Conservation (phyloP, 2,113 vertebrate species). For the Tautogolabrus adspersus region DNA sequence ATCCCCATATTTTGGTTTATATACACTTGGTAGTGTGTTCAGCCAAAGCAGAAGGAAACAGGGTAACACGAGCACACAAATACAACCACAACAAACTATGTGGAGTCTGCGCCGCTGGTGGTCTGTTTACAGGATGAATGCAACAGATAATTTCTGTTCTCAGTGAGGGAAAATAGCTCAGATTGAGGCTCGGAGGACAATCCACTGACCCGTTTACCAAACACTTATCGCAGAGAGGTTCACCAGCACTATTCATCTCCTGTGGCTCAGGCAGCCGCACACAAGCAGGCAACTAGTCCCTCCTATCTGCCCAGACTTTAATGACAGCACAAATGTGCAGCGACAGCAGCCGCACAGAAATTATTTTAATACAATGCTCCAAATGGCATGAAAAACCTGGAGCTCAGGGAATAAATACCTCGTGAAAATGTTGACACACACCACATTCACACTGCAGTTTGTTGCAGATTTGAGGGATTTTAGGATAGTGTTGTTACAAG, state of each 20-base stretch:
- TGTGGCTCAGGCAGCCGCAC: conserved; percentile 56
- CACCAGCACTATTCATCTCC: conserved; percentile 71
- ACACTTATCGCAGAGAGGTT: conserved; percentile 80
- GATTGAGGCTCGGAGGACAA: conserved; percentile 75
- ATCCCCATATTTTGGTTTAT: conserved; percentile 29
- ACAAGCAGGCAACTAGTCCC: conserved; percentile 53
- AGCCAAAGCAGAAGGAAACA: conserved; percentile 51
- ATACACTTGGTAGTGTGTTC: conserved; percentile 23
- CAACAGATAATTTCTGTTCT: conserved; percentile 76
- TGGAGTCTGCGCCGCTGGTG: conserved; percentile 56
- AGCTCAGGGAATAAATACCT: conserved; percentile 25
- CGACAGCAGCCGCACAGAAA: conserved; percentile 57
- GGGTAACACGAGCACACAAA: conserved; percentile 39
- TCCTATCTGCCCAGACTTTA: conserved; percentile 64
- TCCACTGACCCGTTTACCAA: conserved; percentile 78
- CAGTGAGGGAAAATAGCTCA: conserved; percentile 76
- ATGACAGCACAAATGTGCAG: conserved; percentile 62
- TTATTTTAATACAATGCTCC: conserved; percentile 55
- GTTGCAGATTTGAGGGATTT: conserved; percentile 30
- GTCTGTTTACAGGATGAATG: conserved; percentile 77
- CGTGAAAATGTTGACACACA: conserved; percentile 30
- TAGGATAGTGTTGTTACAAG: conserved; percentile 12
- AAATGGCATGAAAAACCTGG: conserved; percentile 40
- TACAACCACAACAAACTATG: conserved; percentile 53
- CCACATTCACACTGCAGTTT: conserved; percentile 34